These are phyloP conservation scores for Formica aserva DNA, from an alignment of 2,888 invertebrate genomes.

Conservation along the genomic window DNA sequence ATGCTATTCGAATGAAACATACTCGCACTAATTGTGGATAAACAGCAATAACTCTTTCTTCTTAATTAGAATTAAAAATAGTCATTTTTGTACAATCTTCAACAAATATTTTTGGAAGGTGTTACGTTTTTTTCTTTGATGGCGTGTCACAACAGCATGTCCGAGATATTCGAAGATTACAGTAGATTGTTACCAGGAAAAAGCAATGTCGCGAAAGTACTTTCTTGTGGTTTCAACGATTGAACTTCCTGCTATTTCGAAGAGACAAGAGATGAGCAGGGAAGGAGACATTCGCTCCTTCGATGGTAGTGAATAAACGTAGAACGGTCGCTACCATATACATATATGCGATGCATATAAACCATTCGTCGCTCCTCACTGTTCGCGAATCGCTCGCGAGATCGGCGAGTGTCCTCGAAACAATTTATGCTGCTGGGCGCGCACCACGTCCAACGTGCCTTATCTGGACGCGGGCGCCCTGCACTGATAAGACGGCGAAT, in stretches of 20 bases:
- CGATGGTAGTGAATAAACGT: conserved; percentile 39
- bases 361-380: conserved; percentile 51
- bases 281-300: conserved; percentile 61
- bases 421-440: conserved; percentile 81
- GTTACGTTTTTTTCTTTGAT: not conserved
- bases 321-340: conserved; percentile 22
- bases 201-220: conserved; percentile 15
- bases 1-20: not conserved
- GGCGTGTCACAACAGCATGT: not conserved
- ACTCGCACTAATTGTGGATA: not conserved
- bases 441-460: conserved; percentile 82
- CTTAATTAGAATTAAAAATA: not conserved
- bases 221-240: conserved; percentile 30
- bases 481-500: conserved; percentile 77
- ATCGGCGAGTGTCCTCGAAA: conserved; percentile 80
- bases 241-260: conserved; percentile 28
- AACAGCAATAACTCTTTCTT: not conserved
- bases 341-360: conserved; percentile 1
- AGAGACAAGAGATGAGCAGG: conserved; percentile 35
- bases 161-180: not conserved
- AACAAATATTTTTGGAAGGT: not conserved
- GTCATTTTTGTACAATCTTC: not conserved
- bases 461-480: conserved; percentile 76
- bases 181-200: conserved; percentile 2
- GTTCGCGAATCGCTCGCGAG: conserved; percentile 71